A percentile compares a stretch with the other conserved stretches of the same genome.
Conservation (phyloP, 92 coral and sea anemone genomes). For the Muricea muricata region DNA sequence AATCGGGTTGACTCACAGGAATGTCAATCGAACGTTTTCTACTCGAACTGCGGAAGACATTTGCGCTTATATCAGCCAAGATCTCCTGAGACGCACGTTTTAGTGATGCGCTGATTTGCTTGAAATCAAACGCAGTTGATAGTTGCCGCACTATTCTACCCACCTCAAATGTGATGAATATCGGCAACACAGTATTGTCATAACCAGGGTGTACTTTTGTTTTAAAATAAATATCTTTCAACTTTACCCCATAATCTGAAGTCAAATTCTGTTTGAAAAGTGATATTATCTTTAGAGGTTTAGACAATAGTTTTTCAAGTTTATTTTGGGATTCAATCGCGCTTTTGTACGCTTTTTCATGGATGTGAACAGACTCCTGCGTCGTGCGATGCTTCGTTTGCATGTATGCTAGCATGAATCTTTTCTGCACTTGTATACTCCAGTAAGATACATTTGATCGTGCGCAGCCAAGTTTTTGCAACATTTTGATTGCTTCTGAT, state of each 20-base stretch:
- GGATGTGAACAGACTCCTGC: slow-evolving; percentile 38
- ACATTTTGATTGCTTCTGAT: slow-evolving; percentile 33
- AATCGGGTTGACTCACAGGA: background rate
- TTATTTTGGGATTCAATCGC: slow-evolving; percentile 22
- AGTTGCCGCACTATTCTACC: slow-evolving; percentile 15
- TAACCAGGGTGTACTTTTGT: background rate
- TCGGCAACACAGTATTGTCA: background rate
- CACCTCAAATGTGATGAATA: background rate
- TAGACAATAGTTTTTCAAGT: background rate
- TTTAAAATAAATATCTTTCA: background rate
- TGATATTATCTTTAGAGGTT: slow-evolving; percentile 3
- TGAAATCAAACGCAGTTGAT: slow-evolving; percentile 13
- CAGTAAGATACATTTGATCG: slow-evolving; percentile 36
- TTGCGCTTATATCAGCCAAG: background rate
- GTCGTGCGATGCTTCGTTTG: slow-evolving; percentile 48
- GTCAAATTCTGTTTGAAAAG: background rate
- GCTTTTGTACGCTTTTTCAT: slow-evolving; percentile 46
- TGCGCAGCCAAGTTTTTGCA: slow-evolving; percentile 44
- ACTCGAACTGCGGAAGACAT: background rate
- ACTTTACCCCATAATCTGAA: background rate
- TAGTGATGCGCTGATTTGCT: slow-evolving; percentile 37
- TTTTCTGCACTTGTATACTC: slow-evolving; percentile 54
- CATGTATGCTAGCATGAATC: slow-evolving; percentile 37
- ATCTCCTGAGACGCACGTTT: slow-evolving; percentile 15
- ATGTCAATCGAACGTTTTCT: background rate